Conservation (phyloP, 1,140 invertebrate genomes). For the Hyposmocoma kahamanoa region DNA sequence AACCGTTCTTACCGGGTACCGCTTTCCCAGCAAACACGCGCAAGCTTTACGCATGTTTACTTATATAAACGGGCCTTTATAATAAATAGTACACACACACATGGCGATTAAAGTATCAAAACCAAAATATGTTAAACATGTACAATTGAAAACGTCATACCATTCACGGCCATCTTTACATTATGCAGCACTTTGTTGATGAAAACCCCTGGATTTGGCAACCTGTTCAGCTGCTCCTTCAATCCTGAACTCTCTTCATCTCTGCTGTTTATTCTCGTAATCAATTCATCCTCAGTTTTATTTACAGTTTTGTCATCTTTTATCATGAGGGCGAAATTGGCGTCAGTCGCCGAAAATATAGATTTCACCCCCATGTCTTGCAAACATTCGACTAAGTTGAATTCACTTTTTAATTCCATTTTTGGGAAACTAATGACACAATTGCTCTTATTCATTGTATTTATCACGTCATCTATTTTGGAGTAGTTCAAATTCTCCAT, state of each 20-base stretch:
- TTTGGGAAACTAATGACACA: slow-evolving; percentile 78
- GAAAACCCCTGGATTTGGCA: slow-evolving; percentile 74
- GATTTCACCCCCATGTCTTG: slow-evolving; percentile 76
- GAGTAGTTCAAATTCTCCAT: slow-evolving; percentile 71
- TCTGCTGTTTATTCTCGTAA: slow-evolving; percentile 25
- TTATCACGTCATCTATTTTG: slow-evolving; percentile 73
- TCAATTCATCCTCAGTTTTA: slow-evolving; percentile 31
- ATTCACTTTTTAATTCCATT: slow-evolving; percentile 78
- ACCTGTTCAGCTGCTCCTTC: slow-evolving; percentile 28
- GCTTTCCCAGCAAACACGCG: too few relatives aligned
- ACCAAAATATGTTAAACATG: too few relatives aligned
- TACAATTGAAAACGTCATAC: slow-evolving; percentile 31
- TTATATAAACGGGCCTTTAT: too few relatives aligned
- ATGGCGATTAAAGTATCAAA: too few relatives aligned
- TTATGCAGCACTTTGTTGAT: slow-evolving; percentile 79
- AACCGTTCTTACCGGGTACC: too few relatives aligned
- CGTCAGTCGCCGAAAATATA: slow-evolving; percentile 75
- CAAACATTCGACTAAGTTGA: slow-evolving; percentile 74
- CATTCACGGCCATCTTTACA: slow-evolving; percentile 75
- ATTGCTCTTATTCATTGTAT: slow-evolving; percentile 55
- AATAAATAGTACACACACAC: too few relatives aligned
- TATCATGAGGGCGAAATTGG: slow-evolving; percentile 79
- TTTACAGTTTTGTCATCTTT: slow-evolving; percentile 29
- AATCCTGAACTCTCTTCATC: slow-evolving; percentile 19
- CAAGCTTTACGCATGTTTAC: too few relatives aligned